Percentiles rank a stretch among this genome's conserved stretches.
These are phyloP conservation scores for Stenodema calcarata DNA, from an alignment of 2,888 invertebrate genomes.

Conservation along the genomic window DNA sequence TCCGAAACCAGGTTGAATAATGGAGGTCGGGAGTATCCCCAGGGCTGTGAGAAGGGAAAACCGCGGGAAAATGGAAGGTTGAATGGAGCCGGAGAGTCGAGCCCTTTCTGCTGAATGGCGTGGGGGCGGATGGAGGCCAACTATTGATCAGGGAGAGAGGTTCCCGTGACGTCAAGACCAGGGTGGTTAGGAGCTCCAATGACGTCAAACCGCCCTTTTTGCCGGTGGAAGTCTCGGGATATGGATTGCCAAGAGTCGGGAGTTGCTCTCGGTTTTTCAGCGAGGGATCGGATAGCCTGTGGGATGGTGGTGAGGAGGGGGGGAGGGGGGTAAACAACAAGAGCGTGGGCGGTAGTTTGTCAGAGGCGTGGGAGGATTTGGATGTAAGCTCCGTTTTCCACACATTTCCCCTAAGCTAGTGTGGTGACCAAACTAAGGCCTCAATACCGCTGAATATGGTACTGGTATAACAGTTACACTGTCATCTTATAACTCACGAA, in stretches of 20 bases:
- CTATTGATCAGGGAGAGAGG: neutral
- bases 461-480: no score
- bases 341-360: constrained; percentile 5
- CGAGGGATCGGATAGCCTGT: neutral
- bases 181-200: neutral
- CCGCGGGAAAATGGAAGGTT: neutral
- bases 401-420: neutral
- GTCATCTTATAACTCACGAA: no score
- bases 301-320: neutral
- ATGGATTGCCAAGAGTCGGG: neutral
- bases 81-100: constrained; percentile 11
- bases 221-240: neutral
- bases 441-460: no score
- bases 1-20: neutral
- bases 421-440: no score
- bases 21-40: neutral
- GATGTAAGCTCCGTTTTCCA: neutral
- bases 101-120: neutral
- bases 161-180: constrained; percentile 25
- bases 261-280: neutral
- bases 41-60: neutral
- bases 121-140: neutral
- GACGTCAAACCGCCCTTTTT: neutral
- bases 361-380: constrained; percentile 3
- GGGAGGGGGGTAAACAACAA: neutral